Conservation (phyloP, 2,113 vertebrate genomes). For the Stomatorhinus ivindoensis region DNA sequence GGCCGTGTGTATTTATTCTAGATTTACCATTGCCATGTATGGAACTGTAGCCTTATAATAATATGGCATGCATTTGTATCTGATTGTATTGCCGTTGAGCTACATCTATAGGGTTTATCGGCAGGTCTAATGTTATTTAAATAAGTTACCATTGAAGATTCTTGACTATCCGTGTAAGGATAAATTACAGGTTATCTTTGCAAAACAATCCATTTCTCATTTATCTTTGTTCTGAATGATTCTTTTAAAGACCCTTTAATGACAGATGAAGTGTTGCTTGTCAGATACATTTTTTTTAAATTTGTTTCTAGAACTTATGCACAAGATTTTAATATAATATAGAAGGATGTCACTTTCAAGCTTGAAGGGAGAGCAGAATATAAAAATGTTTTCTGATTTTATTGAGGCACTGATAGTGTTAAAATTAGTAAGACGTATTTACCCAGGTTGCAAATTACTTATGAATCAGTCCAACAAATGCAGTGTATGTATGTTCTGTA, state of each 20-base stretch:
- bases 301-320: neutral
- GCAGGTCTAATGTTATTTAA: neutral
- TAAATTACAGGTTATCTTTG: neutral
- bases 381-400: neutral
- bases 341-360: neutral
- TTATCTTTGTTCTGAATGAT: neutral
- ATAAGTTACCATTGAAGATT: neutral
- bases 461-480: neutral
- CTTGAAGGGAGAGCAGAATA: neutral
- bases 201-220: neutral
- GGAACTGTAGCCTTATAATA: neutral
- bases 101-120: neutral
- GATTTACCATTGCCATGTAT: neutral
- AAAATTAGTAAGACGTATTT: neutral
- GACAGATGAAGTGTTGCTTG: neutral
- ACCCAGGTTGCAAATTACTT: neutral
- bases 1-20: neutral
- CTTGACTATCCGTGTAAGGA: neutral
- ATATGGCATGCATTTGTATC: neutral
- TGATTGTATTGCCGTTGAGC: neutral
- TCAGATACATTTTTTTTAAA: neutral
- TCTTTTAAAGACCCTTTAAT: neutral
- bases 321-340: neutral
- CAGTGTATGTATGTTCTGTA: neutral
- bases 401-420: neutral